A percentile compares a stretch with the other conserved stretches of the same genome.
phyloP scores from a whole-genome alignment of 2,797 vertebrate genomes.

The Chrosomus eos region DNA sequence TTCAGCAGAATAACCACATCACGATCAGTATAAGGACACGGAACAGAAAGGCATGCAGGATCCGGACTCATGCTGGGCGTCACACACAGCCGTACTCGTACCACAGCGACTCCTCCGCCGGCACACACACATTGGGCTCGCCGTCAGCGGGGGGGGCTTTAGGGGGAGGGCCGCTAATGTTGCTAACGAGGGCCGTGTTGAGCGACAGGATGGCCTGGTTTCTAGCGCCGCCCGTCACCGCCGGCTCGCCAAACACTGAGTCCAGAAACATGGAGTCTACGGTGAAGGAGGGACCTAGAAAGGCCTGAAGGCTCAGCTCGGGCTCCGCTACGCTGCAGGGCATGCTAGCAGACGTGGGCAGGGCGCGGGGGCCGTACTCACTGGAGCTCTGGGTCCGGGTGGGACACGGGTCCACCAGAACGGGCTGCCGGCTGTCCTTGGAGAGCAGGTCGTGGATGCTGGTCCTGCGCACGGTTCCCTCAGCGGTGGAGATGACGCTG shows the following conservation, averaged over 20 bases:
- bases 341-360: constrained; percentile 80
- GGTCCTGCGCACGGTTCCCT: constrained; percentile 93
- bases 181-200: constrained; percentile 94
- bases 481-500: constrained; percentile 97
- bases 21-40: constrained; percentile 24
- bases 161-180: constrained; percentile 85
- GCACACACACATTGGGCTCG: neutral
- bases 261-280: constrained; percentile 80
- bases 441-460: constrained; percentile 97
- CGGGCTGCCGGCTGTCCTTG: constrained; percentile 89
- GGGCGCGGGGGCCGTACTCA: constrained; percentile 86
- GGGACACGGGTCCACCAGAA: constrained; percentile 85
- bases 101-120: constrained; percentile 84
- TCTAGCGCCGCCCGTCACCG: constrained; percentile 66
- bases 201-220: constrained; percentile 89
- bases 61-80: constrained; percentile 72
- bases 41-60: constrained; percentile 5
- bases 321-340: constrained; percentile 74
- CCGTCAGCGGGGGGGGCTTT: constrained; percentile 45
- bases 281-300: constrained; percentile 79
- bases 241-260: constrained; percentile 79
- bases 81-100: constrained; percentile 97
- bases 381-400: constrained; percentile 81
- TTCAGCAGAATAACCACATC: constrained; percentile 19
- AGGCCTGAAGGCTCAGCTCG: constrained; percentile 76